Evolutionary conservation across 2,797 vertebrate genomes (phyloP).

Genomic region (Muraenolepis orangiensis): DNA sequence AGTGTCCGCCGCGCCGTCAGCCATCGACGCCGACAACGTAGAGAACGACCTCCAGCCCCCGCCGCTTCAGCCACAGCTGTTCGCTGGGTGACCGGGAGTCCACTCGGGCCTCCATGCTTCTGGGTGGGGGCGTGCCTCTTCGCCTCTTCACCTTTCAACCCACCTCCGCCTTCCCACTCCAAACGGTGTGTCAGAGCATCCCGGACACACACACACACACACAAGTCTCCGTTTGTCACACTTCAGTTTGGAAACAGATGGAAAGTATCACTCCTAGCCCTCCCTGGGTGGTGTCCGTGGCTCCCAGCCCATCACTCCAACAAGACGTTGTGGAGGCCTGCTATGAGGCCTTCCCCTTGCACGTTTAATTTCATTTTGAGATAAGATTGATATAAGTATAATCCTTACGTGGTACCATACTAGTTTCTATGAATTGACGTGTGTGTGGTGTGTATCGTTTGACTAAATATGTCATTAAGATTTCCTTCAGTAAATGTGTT

Average conservation of each 20-base stretch:
- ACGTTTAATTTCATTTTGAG: background rate
- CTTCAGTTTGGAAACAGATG: conserved; percentile 27
- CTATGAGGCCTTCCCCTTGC: background rate
- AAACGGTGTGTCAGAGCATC: background rate
- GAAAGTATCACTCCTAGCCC: conserved; percentile 15
- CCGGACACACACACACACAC: too few relatives aligned
- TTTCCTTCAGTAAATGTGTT: background rate
- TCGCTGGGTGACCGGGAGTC: conserved; percentile 76
- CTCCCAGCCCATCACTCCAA: background rate
- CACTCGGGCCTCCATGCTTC: background rate
- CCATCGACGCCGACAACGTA: conserved; percentile 75
- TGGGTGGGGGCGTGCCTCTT: conserved; percentile 30
- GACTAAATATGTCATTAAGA: background rate
- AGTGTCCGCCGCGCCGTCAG: conserved; percentile 40
- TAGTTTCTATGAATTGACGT: background rate
- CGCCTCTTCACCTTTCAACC: background rate
- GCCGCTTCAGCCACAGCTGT: conserved; percentile 90
- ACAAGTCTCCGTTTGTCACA: background rate
- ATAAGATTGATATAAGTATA: background rate
- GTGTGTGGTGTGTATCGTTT: background rate
- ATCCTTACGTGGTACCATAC: background rate
- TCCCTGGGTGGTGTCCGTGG: background rate
- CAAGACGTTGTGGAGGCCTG: too few relatives aligned
- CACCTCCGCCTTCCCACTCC: background rate
- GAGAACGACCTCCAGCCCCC: conserved; percentile 92